phyloP scores from a whole-genome alignment of 2,113 vertebrate species.

The Hyaena hyaena region DNA sequence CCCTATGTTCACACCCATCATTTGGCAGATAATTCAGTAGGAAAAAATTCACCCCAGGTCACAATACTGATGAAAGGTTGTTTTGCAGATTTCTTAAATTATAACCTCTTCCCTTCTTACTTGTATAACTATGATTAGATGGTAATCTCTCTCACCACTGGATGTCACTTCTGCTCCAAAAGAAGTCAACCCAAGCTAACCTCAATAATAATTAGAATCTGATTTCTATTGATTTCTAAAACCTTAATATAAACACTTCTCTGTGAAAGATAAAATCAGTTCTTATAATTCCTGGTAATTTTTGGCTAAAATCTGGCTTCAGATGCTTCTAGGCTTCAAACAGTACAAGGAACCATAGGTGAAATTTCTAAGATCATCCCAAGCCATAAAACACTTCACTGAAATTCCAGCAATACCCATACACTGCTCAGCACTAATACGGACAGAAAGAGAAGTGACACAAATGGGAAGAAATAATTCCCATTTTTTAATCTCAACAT shows the following conservation, averaged over 20 bases:
- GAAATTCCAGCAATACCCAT: neutral
- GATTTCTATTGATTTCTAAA: conserved; percentile 55
- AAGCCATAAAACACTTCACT: neutral
- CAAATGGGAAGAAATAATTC: neutral
- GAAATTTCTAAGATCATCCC: conserved; percentile 23
- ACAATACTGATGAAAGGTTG: conserved; percentile 22
- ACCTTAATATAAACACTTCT: conserved; percentile 24
- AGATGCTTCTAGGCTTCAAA: conserved; percentile 4
- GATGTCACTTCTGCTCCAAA: conserved; percentile 73
- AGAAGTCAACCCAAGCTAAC: conserved; percentile 62
- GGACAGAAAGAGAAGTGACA: neutral
- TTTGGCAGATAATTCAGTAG: neutral
- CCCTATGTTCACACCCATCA: neutral
- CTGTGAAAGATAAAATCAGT: conserved; percentile 40
- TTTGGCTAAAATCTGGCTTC: neutral
- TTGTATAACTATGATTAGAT: neutral
- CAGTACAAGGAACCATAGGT: neutral
- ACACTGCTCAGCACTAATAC: neutral
- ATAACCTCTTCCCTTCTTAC: neutral
- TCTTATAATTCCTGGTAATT: neutral
- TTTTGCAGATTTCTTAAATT: neutral
- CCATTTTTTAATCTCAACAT: conserved; percentile 7
- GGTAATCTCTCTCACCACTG: conserved; percentile 71
- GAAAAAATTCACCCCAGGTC: neutral
- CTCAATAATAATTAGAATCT: conserved; percentile 53